Conservation (phyloP, 2,797 vertebrate species). For the Garrulus glandarius region DNA sequence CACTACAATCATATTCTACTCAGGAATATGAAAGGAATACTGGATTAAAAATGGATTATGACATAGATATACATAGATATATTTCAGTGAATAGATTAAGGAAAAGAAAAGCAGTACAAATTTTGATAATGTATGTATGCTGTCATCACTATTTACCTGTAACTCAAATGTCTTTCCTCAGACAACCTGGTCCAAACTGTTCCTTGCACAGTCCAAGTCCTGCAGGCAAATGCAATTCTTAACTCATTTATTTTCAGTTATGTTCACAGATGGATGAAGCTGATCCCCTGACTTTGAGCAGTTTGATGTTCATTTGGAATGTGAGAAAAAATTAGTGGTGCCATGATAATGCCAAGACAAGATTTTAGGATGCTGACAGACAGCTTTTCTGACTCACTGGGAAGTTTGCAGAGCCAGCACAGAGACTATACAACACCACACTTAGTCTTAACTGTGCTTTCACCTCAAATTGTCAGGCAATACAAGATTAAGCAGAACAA, state of each 20-base stretch:
- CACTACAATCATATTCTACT: neutral
- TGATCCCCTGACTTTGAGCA: neutral
- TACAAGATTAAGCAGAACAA: neutral
- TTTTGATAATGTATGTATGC: neutral
- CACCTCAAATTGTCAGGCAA: neutral
- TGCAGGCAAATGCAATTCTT: neutral
- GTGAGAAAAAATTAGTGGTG: neutral
- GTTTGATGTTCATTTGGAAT: neutral
- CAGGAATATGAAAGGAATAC: neutral
- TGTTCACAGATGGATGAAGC: neutral
- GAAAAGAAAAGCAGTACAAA: neutral
- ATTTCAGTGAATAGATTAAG: neutral
- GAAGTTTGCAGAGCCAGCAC: neutral
- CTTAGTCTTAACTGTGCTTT: neutral
- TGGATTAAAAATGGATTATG: neutral
- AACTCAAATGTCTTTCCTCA: neutral
- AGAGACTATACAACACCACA: neutral
- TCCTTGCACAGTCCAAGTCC: neutral
- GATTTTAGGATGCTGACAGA: neutral
- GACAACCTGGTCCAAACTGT: neutral
- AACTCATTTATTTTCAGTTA: neutral
- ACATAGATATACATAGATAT: too few species aligned
- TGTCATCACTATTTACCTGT: neutral
- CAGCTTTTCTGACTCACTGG: neutral
- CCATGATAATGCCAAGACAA: neutral